A percentile compares a stretch with the other conserved stretches of the same genome.
Conservation (phyloP, 1,140 invertebrate species). For the Heterodera carotae region DNA sequence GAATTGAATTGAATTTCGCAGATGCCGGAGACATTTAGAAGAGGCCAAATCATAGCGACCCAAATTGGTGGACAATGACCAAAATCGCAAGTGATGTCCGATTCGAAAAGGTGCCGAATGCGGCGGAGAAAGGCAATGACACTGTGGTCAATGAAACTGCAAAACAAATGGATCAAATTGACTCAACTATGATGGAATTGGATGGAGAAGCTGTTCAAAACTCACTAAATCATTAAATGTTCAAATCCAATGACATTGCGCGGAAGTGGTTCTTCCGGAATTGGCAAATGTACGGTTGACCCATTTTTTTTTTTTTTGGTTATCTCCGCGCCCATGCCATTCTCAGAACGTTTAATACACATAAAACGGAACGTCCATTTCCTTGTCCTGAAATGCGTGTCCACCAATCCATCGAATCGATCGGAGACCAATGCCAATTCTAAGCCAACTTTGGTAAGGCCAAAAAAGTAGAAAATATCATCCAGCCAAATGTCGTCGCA, state of each 20-base stretch:
- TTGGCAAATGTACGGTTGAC: background rate
- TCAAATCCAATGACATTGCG: background rate
- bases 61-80: background rate
- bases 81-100: background rate
- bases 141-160: background rate
- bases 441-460: background rate
- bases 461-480: background rate
- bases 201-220: no score
- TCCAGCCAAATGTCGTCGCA: background rate
- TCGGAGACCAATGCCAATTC: background rate
- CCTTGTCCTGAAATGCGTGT: background rate
- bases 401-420: background rate
- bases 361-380: background rate
- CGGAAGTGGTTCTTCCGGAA: background rate
- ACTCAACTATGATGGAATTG: no score
- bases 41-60: background rate
- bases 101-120: background rate
- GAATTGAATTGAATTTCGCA: background rate
- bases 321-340: background rate
- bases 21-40: background rate
- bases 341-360: background rate
- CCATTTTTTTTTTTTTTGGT: background rate
- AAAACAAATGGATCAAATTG: background rate
- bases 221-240: no score
- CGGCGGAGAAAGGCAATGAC: background rate